Percentiles rank a stretch among this genome's conserved stretches.
phyloP scores from a whole-genome alignment of 2,797 vertebrate genomes.

The Tragopan temminckii region DNA sequence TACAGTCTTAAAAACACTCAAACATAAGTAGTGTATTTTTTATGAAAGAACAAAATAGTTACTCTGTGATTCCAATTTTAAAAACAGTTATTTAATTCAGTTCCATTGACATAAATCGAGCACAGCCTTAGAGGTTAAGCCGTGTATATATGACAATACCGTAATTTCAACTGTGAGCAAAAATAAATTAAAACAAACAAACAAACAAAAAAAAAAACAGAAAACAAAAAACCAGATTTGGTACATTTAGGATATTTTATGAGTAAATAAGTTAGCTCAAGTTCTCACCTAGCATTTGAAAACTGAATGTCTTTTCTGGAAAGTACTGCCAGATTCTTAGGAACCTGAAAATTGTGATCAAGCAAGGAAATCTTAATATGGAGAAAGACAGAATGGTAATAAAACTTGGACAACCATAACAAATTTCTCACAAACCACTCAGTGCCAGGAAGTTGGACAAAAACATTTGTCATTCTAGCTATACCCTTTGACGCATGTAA shows the following conservation, averaged over 20 bases:
- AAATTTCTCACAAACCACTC: not conserved
- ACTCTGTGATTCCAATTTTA: not conserved
- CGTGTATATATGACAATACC: not conserved
- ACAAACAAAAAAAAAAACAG: too few species aligned
- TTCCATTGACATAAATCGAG: rapidly evolving
- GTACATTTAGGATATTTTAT: not conserved
- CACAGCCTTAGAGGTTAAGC: not conserved
- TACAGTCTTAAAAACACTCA: not conserved
- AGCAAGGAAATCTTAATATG: not conserved
- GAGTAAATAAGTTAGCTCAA: not conserved
- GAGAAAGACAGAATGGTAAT: not conserved
- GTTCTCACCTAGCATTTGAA: not conserved
- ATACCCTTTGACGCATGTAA: not conserved
- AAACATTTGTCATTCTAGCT: not conserved
- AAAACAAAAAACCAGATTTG: not conserved
- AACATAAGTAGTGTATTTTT: not conserved
- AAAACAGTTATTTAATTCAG: not conserved
- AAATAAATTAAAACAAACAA: not conserved
- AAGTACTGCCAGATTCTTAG: not conserved
- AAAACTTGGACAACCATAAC: not conserved
- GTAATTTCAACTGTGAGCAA: not conserved
- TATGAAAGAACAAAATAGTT: not conserved
- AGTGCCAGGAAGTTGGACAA: not conserved
- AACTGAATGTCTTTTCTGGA: not conserved
- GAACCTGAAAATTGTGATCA: not conserved